phyloP scores from a whole-genome alignment of 1,140 invertebrate genomes.

The Drosophila sturtevanti region DNA sequence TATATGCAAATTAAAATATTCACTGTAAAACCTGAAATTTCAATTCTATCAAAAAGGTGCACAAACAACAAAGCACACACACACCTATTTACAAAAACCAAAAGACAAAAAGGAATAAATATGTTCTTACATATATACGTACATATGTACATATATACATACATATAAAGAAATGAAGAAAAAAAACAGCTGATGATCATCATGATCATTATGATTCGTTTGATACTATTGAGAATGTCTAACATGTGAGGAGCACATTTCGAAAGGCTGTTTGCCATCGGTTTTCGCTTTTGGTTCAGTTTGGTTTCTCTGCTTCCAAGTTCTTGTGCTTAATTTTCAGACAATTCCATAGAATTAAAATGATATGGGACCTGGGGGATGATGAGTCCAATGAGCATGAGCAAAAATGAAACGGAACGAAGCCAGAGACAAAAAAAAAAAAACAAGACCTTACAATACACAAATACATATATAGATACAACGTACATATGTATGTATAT shows the following conservation, averaged over 20 bases:
- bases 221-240: slow-evolving; percentile 35
- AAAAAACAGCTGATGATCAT: slow-evolving; percentile 66
- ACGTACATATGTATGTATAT: neutral
- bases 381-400: slow-evolving; percentile 51
- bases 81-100: slow-evolving; percentile 15
- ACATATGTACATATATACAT: no score
- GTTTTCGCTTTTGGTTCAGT: slow-evolving; percentile 1
- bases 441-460: slow-evolving; percentile 53
- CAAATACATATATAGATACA: slow-evolving; percentile 31
- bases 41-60: slow-evolving; percentile 52
- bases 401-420: slow-evolving; percentile 44
- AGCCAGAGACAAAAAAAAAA: slow-evolving; percentile 37
- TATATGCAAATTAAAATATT: slow-evolving; percentile 60
- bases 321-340: slow-evolving; percentile 63
- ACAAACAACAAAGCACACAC: slow-evolving; percentile 34
- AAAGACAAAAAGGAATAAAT: slow-evolving; percentile 1
- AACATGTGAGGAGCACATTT: slow-evolving; percentile 73
- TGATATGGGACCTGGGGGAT: slow-evolving; percentile 52
- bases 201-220: slow-evolving; percentile 38
- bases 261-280: slow-evolving; percentile 22
- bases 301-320: slow-evolving; percentile 3
- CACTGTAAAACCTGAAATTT: slow-evolving; percentile 55
- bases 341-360: slow-evolving; percentile 80
- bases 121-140: no score
- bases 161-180: slow-evolving; percentile 6